Conservation (phyloP, 2,888 invertebrate genomes). For the Thera obeliscata region DNA sequence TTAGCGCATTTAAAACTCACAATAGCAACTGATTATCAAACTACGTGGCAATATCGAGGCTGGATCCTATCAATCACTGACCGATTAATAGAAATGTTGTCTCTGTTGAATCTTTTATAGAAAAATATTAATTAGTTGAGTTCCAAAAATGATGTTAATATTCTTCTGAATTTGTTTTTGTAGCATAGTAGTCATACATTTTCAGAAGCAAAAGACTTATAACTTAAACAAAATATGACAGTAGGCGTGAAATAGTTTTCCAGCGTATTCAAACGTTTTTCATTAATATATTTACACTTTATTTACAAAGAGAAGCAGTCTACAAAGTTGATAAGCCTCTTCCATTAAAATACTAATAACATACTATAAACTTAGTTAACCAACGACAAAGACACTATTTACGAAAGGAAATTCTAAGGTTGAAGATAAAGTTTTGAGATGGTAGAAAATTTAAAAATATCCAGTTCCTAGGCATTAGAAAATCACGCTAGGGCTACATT, state of each 20-base stretch:
- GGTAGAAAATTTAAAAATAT: slow-evolving; percentile 13
- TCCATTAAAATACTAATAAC: slow-evolving; percentile 50
- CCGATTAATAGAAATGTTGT: neutral
- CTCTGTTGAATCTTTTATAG: neutral
- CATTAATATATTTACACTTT: slow-evolving; percentile 52
- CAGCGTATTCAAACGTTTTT: slow-evolving; percentile 31
- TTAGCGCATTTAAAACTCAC: neutral
- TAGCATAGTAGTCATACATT: slow-evolving; percentile 5
- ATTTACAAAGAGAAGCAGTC: slow-evolving; percentile 64
- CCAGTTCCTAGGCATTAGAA: slow-evolving; percentile 7
- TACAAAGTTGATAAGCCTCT: slow-evolving; percentile 60
- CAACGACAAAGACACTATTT: slow-evolving; percentile 12
- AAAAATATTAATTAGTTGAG: slow-evolving; percentile 1
- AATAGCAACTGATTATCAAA: neutral
- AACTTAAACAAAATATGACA: slow-evolving; percentile 1
- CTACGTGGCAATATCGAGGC: neutral
- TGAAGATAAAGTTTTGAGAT: slow-evolving; percentile 39
- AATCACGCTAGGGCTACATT: slow-evolving; percentile 25
- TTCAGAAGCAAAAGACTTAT: neutral
- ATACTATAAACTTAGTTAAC: slow-evolving; percentile 26
- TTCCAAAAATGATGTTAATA: neutral
- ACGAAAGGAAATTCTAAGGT: slow-evolving; percentile 37
- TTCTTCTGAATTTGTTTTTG: neutral
- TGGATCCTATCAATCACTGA: neutral
- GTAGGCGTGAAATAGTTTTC: slow-evolving; percentile 14